Percentiles rank a stretch among this genome's conserved stretches.
phyloP scores from a whole-genome alignment of 1,140 invertebrate genomes.

The Brachionus plicatilis region DNA sequence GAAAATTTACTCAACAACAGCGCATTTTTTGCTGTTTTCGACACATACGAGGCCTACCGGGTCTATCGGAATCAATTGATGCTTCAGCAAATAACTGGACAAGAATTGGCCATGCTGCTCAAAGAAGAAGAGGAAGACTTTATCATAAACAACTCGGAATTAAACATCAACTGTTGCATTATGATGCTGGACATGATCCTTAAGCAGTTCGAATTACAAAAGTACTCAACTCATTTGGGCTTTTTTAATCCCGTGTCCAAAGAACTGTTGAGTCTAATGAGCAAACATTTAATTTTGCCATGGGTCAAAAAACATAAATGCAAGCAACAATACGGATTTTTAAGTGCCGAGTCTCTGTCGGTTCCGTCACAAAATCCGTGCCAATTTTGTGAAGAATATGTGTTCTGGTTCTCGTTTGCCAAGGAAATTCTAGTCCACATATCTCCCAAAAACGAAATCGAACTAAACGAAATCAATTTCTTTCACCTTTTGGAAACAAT shows the following conservation, averaged over 20 bases:
- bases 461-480: slow-evolving; percentile 26
- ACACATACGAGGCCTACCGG: slow-evolving; percentile 40
- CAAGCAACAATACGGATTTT: not conserved
- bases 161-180: slow-evolving; percentile 37
- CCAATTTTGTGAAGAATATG: slow-evolving; percentile 39
- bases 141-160: slow-evolving; percentile 37
- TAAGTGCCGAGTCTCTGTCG: slow-evolving; percentile 8
- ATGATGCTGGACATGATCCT: slow-evolving; percentile 36
- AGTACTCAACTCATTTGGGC: not conserved
- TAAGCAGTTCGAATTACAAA: slow-evolving; percentile 33
- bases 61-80: slow-evolving; percentile 39
- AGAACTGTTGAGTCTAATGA: slow-evolving; percentile 30
- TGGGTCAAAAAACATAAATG: slow-evolving; percentile 37
- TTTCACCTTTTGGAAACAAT: not conserved
- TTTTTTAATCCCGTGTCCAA: slow-evolving; percentile 36
- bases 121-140: slow-evolving; percentile 42
- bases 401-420: slow-evolving; percentile 36
- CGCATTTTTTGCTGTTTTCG: slow-evolving; percentile 36
- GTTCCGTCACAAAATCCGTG: not conserved
- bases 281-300: slow-evolving; percentile 37
- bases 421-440: slow-evolving; percentile 22
- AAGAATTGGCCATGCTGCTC: slow-evolving; percentile 28
- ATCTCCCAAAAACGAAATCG: slow-evolving; percentile 32
- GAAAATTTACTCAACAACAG: slow-evolving; percentile 4
- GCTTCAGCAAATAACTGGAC: slow-evolving; percentile 40